A percentile compares a stretch with the other conserved stretches of the same genome.
Conservation (phyloP, 2,797 vertebrate genomes). For the Lemur catta region DNA sequence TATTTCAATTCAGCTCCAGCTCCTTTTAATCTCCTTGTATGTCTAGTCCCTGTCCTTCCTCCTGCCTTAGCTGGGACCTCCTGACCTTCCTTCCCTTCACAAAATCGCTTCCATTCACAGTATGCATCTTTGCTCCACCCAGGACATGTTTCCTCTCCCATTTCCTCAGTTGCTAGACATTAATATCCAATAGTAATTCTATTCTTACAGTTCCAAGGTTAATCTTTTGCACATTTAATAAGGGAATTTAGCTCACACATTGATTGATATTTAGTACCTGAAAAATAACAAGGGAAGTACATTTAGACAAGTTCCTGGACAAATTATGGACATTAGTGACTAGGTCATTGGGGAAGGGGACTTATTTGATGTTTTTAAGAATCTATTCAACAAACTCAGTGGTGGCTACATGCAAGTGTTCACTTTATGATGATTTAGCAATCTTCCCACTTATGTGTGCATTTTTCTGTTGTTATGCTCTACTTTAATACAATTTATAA, state of each 20-base stretch:
- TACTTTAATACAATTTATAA: not conserved
- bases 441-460: not conserved
- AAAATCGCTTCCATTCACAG: not conserved
- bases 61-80: not conserved
- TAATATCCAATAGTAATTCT: not conserved
- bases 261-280: not conserved
- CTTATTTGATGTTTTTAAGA: not conserved
- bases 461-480: not conserved
- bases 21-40: not conserved
- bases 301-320: not conserved
- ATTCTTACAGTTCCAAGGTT: not conserved
- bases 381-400: not conserved
- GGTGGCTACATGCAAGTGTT: not conserved
- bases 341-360: accelerated
- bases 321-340: accelerated
- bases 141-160: not conserved
- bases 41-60: too few species aligned
- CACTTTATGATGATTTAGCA: not conserved
- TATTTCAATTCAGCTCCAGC: not conserved
- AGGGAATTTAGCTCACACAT: not conserved
- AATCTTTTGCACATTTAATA: not conserved
- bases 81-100: not conserved
- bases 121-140: too few species aligned
- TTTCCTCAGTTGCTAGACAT: not conserved
- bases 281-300: not conserved